Evolutionary conservation across 2,113 vertebrate species (phyloP).

Genomic region (Elachura formosa): DNA sequence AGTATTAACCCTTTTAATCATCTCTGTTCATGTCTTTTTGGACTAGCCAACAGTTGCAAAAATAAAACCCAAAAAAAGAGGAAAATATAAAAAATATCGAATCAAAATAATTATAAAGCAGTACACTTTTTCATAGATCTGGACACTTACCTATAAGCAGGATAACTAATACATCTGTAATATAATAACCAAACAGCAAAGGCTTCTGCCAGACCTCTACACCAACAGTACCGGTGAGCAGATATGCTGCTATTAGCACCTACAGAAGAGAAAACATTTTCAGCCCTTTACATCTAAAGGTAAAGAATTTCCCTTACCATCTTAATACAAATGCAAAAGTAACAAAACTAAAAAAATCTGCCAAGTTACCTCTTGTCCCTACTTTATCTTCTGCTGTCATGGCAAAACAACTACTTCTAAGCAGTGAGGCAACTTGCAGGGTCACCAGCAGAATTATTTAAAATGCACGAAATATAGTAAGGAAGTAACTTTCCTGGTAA

Average conservation of each 20-base stretch:
- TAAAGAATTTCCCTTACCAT: not conserved
- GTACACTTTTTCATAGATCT: not conserved
- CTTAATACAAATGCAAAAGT: not conserved
- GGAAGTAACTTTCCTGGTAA: not conserved
- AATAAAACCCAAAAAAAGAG: not conserved
- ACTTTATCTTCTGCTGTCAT: not conserved
- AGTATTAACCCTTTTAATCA: not conserved
- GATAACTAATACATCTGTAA: constrained; percentile 56
- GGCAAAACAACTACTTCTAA: not conserved
- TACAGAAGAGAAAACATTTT: not conserved
- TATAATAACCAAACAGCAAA: constrained; percentile 61
- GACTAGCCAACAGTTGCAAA: not conserved
- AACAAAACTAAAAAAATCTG: not conserved
- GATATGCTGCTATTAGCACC: constrained; percentile 62
- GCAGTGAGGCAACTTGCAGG: not conserved
- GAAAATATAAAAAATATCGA: not conserved
- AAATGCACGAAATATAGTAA: not conserved
- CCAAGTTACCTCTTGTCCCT: not conserved
- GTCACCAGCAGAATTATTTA: not conserved
- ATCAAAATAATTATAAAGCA: not conserved
- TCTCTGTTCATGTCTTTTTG: not conserved
- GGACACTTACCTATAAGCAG: constrained; percentile 66
- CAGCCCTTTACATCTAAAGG: not conserved
- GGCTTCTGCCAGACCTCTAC: constrained; percentile 69
- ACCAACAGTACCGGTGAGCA: constrained; percentile 56